Conservation (phyloP, 2,113 vertebrate species). For the Heteronetta atricapilla region DNA sequence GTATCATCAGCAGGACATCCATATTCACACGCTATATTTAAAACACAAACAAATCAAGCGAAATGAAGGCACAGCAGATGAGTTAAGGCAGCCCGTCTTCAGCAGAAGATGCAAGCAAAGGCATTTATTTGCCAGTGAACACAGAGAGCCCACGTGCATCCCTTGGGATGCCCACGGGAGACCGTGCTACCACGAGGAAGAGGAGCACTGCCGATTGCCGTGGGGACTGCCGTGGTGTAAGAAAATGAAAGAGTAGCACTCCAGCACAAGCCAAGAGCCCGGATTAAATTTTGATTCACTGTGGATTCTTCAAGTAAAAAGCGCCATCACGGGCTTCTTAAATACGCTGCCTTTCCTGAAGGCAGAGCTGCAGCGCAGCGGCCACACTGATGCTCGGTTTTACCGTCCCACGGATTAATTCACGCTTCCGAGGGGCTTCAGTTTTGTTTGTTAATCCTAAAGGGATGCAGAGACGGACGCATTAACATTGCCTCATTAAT, state of each 20-base stretch:
- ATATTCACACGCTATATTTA: background rate
- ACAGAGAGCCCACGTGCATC: accelerated
- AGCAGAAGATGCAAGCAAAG: constrained; percentile 5
- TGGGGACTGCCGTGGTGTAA: accelerated
- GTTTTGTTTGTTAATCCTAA: background rate
- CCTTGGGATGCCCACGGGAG: background rate
- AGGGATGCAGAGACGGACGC: background rate
- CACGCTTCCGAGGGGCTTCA: background rate
- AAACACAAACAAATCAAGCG: background rate
- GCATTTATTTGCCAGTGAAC: background rate
- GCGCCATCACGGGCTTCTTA: background rate
- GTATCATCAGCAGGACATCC: background rate
- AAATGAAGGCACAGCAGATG: background rate
- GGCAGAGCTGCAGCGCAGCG: constrained; percentile 46
- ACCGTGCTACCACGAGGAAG: background rate
- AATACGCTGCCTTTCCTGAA: background rate
- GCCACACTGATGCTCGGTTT: background rate
- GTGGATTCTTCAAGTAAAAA: background rate
- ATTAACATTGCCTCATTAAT: constrained; percentile 6
- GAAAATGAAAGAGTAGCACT: background rate
- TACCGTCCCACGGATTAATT: background rate
- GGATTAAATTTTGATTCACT: background rate
- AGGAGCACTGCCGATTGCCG: background rate
- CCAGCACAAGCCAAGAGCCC: background rate
- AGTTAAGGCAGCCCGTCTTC: background rate